phyloP scores from a whole-genome alignment of 2,113 vertebrate genomes.

The Todiramphus chloris region DNA sequence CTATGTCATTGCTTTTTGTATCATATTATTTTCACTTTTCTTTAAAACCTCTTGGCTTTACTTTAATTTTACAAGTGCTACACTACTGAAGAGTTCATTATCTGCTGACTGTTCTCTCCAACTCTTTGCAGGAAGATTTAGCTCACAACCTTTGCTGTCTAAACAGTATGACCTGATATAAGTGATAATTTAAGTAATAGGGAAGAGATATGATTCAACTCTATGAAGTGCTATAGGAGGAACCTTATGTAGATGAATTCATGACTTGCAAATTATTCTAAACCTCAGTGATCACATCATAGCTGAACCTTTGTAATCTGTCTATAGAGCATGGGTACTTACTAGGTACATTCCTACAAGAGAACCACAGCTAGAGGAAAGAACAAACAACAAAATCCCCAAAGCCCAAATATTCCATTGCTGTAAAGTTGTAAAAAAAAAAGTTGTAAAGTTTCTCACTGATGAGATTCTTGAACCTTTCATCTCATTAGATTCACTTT shows the following conservation, averaged over 20 bases:
- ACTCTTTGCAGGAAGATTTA: not conserved
- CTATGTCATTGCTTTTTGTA: not conserved
- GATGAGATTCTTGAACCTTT: not conserved
- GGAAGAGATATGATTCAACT: not conserved
- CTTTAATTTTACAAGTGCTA: not conserved
- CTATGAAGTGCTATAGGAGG: not conserved
- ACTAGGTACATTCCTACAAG: not conserved
- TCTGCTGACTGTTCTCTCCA: not conserved
- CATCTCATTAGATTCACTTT: not conserved
- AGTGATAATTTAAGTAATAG: not conserved
- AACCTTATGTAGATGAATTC: not conserved
- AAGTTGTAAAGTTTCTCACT: not conserved
- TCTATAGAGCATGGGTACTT: not conserved
- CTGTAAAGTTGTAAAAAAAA: not conserved
- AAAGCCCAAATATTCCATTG: not conserved
- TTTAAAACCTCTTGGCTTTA: not conserved
- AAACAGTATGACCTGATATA: not conserved
- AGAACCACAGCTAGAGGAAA: not conserved
- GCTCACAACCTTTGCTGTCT: not conserved
- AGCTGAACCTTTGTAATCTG: not conserved
- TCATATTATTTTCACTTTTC: not conserved
- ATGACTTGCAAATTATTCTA: not conserved
- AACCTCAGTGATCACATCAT: not conserved
- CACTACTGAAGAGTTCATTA: not conserved
- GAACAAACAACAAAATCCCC: not conserved